A percentile compares a stretch with the other conserved stretches of the same genome.
These are phyloP conservation scores for Porites evermanni DNA, from an alignment of 92 coral and sea anemone species.

Conservation along the genomic window DNA sequence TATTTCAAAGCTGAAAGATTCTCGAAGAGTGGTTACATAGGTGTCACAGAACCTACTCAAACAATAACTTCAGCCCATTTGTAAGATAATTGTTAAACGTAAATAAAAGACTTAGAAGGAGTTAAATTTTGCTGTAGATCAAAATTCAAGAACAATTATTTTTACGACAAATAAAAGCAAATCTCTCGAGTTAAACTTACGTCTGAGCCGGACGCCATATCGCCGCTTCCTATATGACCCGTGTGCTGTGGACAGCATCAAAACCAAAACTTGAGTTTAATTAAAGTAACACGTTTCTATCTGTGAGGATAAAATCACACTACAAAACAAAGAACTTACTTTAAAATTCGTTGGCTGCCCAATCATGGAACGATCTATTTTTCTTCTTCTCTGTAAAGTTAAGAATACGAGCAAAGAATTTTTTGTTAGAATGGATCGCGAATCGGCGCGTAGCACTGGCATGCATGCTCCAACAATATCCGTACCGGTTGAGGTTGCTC, in stretches of 20 bases:
- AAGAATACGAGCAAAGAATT: not conserved
- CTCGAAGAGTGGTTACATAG: not conserved
- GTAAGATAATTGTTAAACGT: not conserved
- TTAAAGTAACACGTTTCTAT: not conserved
- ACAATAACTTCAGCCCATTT: slow-evolving; percentile 16
- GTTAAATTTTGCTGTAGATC: not conserved
- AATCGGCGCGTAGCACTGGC: not conserved
- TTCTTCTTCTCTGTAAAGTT: slow-evolving; percentile 68
- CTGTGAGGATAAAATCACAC: not conserved
- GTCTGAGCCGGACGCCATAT: slow-evolving; percentile 92
- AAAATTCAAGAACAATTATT: not conserved
- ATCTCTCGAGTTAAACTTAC: slow-evolving; percentile 57
- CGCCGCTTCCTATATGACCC: slow-evolving; percentile 93
- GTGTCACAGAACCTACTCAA: not conserved
- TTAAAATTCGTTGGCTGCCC: slow-evolving; percentile 87
- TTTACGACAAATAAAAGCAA: too few relatives aligned
- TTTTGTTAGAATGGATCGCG: slow-evolving; percentile 1
- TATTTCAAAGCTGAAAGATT: not conserved
- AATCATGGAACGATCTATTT: slow-evolving; percentile 85
- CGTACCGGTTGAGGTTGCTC: slow-evolving; percentile 74
- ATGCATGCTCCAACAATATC: slow-evolving; percentile 16
- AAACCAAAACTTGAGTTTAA: slow-evolving; percentile 12
- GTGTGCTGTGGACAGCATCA: slow-evolving; percentile 72
- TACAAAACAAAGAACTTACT: slow-evolving; percentile 48
- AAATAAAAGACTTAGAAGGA: slow-evolving; percentile 16